These are phyloP conservation scores for Trachemys scripta DNA, from an alignment of 2,113 vertebrate genomes.

Conservation along the genomic window DNA sequence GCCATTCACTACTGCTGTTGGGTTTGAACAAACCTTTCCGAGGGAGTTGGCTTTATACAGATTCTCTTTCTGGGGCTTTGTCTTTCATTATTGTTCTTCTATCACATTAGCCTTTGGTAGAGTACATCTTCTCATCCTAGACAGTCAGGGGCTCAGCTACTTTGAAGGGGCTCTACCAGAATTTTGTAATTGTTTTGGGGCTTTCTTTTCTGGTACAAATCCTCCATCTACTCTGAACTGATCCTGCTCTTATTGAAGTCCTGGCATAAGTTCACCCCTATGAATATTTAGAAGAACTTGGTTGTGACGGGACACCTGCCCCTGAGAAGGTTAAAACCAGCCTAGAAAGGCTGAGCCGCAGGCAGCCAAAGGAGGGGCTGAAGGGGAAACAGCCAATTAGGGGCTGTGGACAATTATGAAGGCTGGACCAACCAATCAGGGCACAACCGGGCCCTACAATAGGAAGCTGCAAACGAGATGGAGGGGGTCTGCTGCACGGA, in stretches of 20 bases:
- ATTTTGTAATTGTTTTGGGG: neutral
- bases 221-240: neutral
- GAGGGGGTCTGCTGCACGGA: no score
- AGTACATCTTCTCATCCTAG: neutral
- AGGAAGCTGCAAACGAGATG: no score
- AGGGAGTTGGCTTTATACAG: neutral
- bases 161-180: neutral
- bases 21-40: neutral
- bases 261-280: neutral
- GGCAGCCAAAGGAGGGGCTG: no score
- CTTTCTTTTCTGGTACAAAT: neutral
- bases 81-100: neutral
- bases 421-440: no score
- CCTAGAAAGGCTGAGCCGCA: no score
- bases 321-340: no score
- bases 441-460: no score
- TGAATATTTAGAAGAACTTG: neutral
- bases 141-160: accelerated
- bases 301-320: no score
- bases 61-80: neutral
- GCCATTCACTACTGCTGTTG: accelerated
- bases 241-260: neutral
- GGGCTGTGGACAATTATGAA: no score
- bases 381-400: no score
- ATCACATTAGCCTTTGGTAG: neutral